Evolutionary conservation across 1,140 invertebrate genomes (phyloP).

Genomic region (Macrostomum lignano): DNA sequence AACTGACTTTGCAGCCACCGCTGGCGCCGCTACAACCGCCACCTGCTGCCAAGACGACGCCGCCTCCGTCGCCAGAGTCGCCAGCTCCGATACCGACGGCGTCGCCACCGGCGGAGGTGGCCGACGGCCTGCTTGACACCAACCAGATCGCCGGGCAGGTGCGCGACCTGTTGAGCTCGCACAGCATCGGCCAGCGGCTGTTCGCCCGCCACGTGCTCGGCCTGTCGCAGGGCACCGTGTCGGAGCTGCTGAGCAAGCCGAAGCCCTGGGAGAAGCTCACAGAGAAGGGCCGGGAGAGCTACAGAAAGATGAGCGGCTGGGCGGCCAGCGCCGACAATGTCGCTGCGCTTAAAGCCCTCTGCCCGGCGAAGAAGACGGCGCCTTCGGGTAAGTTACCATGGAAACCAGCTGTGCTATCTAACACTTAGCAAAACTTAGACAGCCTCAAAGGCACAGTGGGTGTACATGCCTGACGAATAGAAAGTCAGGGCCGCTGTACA

Average conservation of each 20-base stretch:
- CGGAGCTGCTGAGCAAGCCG: constrained; percentile 84
- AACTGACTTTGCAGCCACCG: no score
- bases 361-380: constrained; percentile 95
- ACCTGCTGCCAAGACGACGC: no score
- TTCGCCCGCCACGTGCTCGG: constrained; percentile 95
- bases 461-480: no score
- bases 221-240: constrained; percentile 79
- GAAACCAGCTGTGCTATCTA: no score
- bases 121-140: constrained; percentile 68
- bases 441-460: no score
- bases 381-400: constrained; percentile 30
- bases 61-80: no score
- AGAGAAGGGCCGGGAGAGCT: constrained; percentile 89
- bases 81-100: no score
- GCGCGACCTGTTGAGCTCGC: constrained; percentile 69
- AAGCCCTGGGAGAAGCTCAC: constrained; percentile 98
- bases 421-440: no score
- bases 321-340: constrained; percentile 84
- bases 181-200: constrained; percentile 86
- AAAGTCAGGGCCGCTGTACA: no score
- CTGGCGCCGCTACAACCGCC: no score
- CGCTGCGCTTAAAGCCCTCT: constrained; percentile 73
- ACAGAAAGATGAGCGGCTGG: constrained; percentile 97
- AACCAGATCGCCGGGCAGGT: constrained; percentile 67
- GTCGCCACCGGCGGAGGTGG: constrained; percentile 83